Base-by-base conservation (phyloP, 2,797 vertebrate genomes). In the Dermochelys coriacea region DNA sequence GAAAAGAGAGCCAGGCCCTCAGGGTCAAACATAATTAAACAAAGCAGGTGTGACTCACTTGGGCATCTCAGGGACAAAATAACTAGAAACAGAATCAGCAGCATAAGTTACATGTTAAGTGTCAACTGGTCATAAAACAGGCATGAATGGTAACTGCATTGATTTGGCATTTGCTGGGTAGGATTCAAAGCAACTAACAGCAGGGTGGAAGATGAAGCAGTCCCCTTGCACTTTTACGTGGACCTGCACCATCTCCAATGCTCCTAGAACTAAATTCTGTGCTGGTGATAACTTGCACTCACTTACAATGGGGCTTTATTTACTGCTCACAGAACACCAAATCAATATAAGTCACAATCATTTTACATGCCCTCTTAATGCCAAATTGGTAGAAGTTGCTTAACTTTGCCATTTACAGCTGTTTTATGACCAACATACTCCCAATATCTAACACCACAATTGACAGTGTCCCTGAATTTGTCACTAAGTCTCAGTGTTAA, bases 401-500 rank as follows among this genome's bases (percentile, higher is more conserved):
- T 59, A 84, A 91, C 95, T 94, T 95, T 19, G 68, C 68, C 37
- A 71, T 71, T 37, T 37, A 71, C 77, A 90, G 25, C 31, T 94
- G n/a, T 85, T 91, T 96, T 92, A 92, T 84, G 79, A 85, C 84
- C 71, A 95, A 84, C 80, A 94, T 93, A 80, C 4, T 1, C 88
- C 84, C 87, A 93, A 75, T 55, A 89, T 85, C 80, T 93, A 93
- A 96, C 86, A 93, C 86, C 89, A 96, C 84, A 95, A 89, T 93
- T 96, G 94, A 84, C 93, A 92, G 95, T 95, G 94, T 96, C 92
- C 93, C 90, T 91, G 93, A 97, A 34, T 61, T 61, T 61, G 14
- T 34, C 31, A 34, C 59, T 61, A 61, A 61, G 31, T 31, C 31
- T 61, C 59, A 34, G 31, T 34, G 59, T 34, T 31, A 34, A 61